Evolutionary conservation across 1,140 invertebrate species (phyloP).

Genomic region (Bombus sylvicola): DNA sequence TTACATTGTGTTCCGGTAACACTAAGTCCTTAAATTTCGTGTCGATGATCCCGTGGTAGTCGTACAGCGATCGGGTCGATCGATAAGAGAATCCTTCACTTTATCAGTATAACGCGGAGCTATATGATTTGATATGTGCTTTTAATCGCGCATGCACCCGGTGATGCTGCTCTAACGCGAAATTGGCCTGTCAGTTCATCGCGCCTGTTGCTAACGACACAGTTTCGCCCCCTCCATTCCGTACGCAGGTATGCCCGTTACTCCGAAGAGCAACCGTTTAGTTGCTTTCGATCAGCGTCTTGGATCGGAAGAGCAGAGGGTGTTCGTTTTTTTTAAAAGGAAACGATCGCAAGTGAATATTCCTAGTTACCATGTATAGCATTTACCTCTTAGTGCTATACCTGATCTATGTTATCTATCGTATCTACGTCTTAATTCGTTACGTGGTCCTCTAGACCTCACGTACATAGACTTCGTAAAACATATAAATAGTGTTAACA

Average conservation of each 20-base stretch:
- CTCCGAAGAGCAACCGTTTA: slow-evolving; percentile 17
- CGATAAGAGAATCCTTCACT: background rate
- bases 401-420: background rate
- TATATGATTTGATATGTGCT: background rate
- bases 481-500: background rate
- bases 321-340: background rate
- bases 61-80: background rate
- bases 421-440: background rate
- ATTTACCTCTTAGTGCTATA: background rate
- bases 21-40: background rate
- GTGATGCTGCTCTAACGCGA: slow-evolving; percentile 17
- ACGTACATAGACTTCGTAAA: background rate
- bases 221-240: slow-evolving; percentile 5
- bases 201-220: slow-evolving; percentile 43
- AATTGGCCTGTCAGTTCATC: slow-evolving; percentile 33
- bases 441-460: background rate
- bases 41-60: background rate
- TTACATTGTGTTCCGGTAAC: background rate
- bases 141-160: slow-evolving; percentile 25
- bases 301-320: background rate
- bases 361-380: background rate
- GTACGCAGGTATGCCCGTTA: slow-evolving; percentile 37
- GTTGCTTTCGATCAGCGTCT: slow-evolving; percentile 15
- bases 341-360: background rate
- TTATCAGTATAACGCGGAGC: no score